phyloP scores from a whole-genome alignment of 2,797 vertebrate genomes.

The Holocentrus rufus region DNA sequence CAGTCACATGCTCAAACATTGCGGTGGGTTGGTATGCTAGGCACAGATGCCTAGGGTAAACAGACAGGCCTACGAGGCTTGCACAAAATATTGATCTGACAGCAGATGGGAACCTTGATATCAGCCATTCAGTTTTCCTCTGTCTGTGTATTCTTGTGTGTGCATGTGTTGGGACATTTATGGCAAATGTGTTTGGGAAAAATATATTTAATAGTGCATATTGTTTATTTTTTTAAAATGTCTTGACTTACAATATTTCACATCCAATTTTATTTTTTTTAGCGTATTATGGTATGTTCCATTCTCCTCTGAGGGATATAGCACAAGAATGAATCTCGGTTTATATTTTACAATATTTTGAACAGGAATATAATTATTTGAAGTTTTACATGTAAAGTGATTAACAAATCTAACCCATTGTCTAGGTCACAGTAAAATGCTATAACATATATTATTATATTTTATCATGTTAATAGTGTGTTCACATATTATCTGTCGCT shows the following conservation, averaged over 20 bases:
- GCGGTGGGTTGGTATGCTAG: conserved; percentile 81
- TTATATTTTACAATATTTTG: conserved; percentile 12
- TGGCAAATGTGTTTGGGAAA: conserved; percentile 64
- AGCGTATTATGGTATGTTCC: conserved; percentile 17
- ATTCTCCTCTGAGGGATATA: neutral
- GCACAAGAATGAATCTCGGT: conserved; percentile 9
- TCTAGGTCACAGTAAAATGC: too few relatives aligned
- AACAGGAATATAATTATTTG: neutral
- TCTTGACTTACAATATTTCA: conserved; percentile 28
- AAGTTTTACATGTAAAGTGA: neutral
- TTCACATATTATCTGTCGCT: neutral
- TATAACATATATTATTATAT: too few relatives aligned
- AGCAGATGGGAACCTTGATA: conserved; percentile 85
- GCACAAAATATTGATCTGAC: conserved; percentile 87
- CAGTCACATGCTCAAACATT: conserved; percentile 88
- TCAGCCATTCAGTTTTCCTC: conserved; percentile 72
- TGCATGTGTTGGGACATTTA: conserved; percentile 62
- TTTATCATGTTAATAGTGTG: too few relatives aligned
- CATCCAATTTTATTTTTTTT: conserved; percentile 37
- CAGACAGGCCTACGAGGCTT: conserved; percentile 83
- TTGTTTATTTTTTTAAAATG: conserved; percentile 47
- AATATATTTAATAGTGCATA: conserved; percentile 60
- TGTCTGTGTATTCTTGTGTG: conserved; percentile 63
- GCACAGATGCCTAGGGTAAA: conserved; percentile 86
- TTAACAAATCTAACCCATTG: neutral